A percentile compares a stretch with the other conserved stretches of the same genome.
These are phyloP conservation scores for Bujurquina vittata DNA, from an alignment of 2,113 vertebrate species.

Conservation along the genomic window DNA sequence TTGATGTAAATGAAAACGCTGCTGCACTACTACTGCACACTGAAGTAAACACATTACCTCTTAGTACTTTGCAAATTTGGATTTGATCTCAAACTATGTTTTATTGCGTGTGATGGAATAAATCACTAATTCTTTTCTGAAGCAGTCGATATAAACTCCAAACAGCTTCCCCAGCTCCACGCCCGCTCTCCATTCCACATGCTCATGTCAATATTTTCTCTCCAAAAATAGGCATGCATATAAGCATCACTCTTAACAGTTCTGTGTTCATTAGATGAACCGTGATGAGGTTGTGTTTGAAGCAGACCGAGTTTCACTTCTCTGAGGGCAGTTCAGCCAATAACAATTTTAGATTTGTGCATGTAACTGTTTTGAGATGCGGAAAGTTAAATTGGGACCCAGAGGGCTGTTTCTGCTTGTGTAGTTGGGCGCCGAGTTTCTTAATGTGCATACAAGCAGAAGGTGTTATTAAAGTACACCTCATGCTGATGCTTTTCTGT, in stretches of 20 bases:
- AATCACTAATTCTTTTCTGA: not conserved
- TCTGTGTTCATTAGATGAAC: constrained; percentile 1
- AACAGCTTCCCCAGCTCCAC: not conserved
- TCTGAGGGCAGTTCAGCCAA: constrained; percentile 9
- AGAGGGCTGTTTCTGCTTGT: constrained; percentile 6
- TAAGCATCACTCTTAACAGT: not conserved
- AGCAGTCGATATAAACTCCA: not conserved
- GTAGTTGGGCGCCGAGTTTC: constrained; percentile 4
- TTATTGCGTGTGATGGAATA: constrained; percentile 1
- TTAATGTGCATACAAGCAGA: constrained; percentile 11
- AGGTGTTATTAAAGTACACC: not conserved
- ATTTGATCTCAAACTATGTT: not conserved
- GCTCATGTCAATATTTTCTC: constrained; percentile 19
- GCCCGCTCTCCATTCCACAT: not conserved
- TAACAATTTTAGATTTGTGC: not conserved
- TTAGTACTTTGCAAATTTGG: constrained; percentile 5
- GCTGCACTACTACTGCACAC: not conserved
- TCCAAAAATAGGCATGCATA: constrained; percentile 19
- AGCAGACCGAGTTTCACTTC: constrained; percentile 30
- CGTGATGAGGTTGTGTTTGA: constrained; percentile 5
- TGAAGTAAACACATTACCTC: not conserved
- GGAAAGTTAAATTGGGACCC: constrained; percentile 6
- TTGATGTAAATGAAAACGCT: not conserved
- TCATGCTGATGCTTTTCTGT: not conserved
- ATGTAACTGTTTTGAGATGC: not conserved